Percentiles rank a stretch among this genome's conserved stretches.
These are phyloP conservation scores for Agrotis clavis DNA, from an alignment of 2,888 invertebrate species.

Conservation along the genomic window DNA sequence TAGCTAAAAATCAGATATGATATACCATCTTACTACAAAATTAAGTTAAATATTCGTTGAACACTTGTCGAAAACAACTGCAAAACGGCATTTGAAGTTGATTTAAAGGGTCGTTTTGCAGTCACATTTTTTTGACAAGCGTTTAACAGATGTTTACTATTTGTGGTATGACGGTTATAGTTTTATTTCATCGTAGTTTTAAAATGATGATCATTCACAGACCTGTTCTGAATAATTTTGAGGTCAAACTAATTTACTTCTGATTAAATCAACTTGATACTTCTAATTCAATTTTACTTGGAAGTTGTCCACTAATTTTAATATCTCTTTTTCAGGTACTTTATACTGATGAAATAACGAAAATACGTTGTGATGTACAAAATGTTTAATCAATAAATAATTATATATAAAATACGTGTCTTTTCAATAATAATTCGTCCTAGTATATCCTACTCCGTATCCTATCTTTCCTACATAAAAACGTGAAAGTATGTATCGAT, in stretches of 20 bases:
- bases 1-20: not conserved
- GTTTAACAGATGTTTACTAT: not conserved
- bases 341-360: not conserved
- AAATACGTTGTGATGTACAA: not conserved
- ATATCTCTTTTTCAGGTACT: constrained; percentile 47
- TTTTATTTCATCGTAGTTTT: not conserved
- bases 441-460: too few species aligned
- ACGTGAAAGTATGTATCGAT: too few species aligned
- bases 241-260: constrained; percentile 74
- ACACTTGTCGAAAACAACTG: too few species aligned
- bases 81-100: too few species aligned
- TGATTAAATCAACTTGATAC: constrained; percentile 57
- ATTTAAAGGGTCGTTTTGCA: too few species aligned
- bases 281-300: not conserved
- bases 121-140: too few species aligned
- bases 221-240: constrained; percentile 89
- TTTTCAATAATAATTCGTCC: constrained; percentile 10
- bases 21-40: not conserved
- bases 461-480: too few species aligned
- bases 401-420: not conserved
- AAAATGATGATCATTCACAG: constrained; percentile 86
- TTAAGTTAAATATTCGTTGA: too few species aligned
- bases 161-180: too few species aligned
- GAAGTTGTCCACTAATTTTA: constrained; percentile 10
- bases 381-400: constrained; percentile 10